Percentiles rank a stretch among this genome's conserved stretches.
Evolutionary conservation across 1,140 invertebrate genomes (phyloP).

Genomic region (Heliconius hewitsoni): DNA sequence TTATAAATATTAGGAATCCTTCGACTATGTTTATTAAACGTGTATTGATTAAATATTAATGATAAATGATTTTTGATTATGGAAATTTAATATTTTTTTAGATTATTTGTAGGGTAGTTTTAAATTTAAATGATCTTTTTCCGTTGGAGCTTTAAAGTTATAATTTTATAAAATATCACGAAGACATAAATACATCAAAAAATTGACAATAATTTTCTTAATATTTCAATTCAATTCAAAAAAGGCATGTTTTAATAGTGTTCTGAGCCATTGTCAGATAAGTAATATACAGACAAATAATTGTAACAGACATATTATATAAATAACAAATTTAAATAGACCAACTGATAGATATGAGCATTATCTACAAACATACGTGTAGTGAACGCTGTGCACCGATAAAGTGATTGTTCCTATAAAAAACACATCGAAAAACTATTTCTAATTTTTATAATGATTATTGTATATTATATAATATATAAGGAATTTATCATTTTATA

Average conservation of each 20-base stretch:
- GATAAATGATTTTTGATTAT: background rate
- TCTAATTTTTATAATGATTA: background rate
- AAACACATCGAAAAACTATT: background rate
- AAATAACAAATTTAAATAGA: background rate
- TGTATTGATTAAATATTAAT: background rate
- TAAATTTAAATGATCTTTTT: background rate
- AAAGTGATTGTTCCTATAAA: background rate
- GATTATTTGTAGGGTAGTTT: background rate
- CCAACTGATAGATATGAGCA: background rate
- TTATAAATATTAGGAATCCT: background rate
- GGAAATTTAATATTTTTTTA: background rate
- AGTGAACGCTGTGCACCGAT: background rate
- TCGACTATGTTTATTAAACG: background rate
- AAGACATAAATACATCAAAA: too few relatives aligned
- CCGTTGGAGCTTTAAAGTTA: background rate
- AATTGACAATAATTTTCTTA: too few relatives aligned
- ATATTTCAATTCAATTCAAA: background rate
- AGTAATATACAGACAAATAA: background rate
- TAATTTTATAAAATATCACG: background rate
- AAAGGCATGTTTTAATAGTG: background rate
- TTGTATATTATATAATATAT: background rate
- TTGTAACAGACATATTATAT: background rate
- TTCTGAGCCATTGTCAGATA: background rate
- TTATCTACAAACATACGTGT: background rate
- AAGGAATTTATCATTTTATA: background rate